Evolutionary conservation across 2,888 invertebrate genomes (phyloP).

Genomic region (Diloba caeruleocephala): DNA sequence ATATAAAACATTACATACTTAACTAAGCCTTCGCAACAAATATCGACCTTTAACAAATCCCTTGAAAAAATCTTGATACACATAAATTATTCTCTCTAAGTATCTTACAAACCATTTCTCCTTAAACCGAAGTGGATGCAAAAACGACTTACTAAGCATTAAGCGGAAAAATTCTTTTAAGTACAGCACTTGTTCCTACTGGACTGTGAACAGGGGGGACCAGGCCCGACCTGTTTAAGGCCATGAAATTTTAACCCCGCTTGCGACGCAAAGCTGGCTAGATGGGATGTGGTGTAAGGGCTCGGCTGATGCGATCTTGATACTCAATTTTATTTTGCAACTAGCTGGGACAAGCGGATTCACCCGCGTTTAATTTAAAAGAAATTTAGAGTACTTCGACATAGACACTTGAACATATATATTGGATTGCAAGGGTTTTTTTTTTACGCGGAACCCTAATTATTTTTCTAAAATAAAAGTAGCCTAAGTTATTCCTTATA

Average conservation of each 20-base stretch:
- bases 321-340: background rate
- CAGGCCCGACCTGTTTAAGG: constrained; percentile 68
- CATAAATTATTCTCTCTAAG: constrained; percentile 27
- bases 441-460: too few species aligned
- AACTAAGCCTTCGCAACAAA: too few species aligned
- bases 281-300: constrained; percentile 33
- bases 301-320: constrained; percentile 27
- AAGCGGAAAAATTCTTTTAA: constrained; percentile 48
- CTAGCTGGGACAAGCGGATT: too few species aligned
- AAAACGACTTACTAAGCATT: constrained; percentile 40
- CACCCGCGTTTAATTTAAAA: too few species aligned
- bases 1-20: too few species aligned
- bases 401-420: too few species aligned
- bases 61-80: constrained; percentile 1
- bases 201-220: constrained; percentile 48
- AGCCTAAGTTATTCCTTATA: too few species aligned
- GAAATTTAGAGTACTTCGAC: too few species aligned
- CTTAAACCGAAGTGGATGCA: constrained; percentile 18
- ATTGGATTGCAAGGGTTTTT: too few species aligned
- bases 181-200: constrained; percentile 46
- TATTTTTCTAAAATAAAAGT: too few species aligned
- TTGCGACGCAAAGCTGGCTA: constrained; percentile 38
- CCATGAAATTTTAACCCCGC: constrained; percentile 74
- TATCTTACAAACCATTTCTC: constrained; percentile 19
- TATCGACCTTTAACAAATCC: background rate